Evolutionary conservation across 2,888 invertebrate genomes (phyloP).

Genomic region (Craniophora ligustri): DNA sequence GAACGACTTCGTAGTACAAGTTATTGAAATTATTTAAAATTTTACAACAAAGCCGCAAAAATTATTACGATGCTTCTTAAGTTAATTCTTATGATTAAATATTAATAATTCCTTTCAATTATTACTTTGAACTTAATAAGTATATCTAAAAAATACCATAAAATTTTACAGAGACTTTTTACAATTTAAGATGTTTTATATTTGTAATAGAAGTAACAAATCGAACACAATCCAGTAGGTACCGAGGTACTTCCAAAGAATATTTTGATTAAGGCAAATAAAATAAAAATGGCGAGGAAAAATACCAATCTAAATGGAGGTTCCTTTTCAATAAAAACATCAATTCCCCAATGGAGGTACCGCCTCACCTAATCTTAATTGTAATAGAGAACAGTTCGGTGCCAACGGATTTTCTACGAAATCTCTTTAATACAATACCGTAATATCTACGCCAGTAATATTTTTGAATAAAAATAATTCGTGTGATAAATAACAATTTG

Average conservation of each 20-base stretch:
- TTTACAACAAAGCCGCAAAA: too few relatives aligned
- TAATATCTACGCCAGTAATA: slow-evolving; percentile 8
- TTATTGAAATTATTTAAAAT: too few relatives aligned
- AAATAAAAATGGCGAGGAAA: slow-evolving; percentile 37
- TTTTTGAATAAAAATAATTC: slow-evolving; percentile 4
- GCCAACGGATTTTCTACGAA: slow-evolving; percentile 47
- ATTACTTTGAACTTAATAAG: too few relatives aligned
- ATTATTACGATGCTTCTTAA: too few relatives aligned
- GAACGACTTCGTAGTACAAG: background rate
- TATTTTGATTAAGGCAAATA: slow-evolving; percentile 38
- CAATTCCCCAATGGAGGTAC: slow-evolving; percentile 63
- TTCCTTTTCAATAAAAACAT: slow-evolving; percentile 66
- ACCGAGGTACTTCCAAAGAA: slow-evolving; percentile 6
- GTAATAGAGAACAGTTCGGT: slow-evolving; percentile 60
- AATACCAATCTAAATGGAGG: slow-evolving; percentile 37
- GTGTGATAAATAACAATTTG: background rate
- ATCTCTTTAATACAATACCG: slow-evolving; percentile 28
- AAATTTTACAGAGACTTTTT: too few relatives aligned
- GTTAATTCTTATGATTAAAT: too few relatives aligned
- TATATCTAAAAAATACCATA: too few relatives aligned
- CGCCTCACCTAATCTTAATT: slow-evolving; percentile 68
- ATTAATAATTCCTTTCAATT: too few relatives aligned
- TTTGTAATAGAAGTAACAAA: background rate
- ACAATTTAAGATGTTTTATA: slow-evolving; percentile 1
- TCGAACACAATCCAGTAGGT: background rate